Conservation (phyloP, 2,113 vertebrate species). For the Nansenia antarctica region DNA sequence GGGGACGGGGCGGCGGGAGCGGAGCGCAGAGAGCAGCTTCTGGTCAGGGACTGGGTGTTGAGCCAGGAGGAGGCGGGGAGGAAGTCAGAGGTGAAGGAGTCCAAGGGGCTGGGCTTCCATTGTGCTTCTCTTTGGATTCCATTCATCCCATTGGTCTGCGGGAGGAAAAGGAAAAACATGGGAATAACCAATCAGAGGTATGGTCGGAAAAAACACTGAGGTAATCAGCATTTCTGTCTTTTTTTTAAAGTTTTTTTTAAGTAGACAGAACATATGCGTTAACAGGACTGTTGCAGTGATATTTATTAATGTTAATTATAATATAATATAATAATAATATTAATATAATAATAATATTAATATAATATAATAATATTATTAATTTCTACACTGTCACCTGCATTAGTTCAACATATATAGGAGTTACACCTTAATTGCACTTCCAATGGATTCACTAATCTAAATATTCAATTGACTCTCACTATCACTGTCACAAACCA, state of each 20-base stretch:
- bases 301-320: neutral
- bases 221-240: too few species aligned
- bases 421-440: too few species aligned
- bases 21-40: constrained; percentile 56
- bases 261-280: neutral
- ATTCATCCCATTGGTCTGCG: constrained; percentile 72
- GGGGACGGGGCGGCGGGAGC: constrained; percentile 50
- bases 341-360: neutral
- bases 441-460: too few species aligned
- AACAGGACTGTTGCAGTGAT: neutral
- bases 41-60: constrained; percentile 76
- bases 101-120: constrained; percentile 81
- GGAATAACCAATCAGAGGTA: neutral
- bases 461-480: too few species aligned
- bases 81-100: constrained; percentile 79
- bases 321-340: neutral
- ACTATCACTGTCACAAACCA: neutral
- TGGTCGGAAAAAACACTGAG: neutral
- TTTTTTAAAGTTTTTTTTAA: neutral
- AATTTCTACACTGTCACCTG: too few species aligned
- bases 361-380: too few species aligned
- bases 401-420: too few species aligned
- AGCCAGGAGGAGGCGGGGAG: constrained; percentile 69
- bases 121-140: constrained; percentile 78
- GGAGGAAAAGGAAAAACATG: constrained; percentile 42